A percentile compares a stretch with the other conserved stretches of the same genome.
These are phyloP conservation scores for Sarcophaga subvicina DNA, from an alignment of 2,888 invertebrate genomes.

Conservation along the genomic window DNA sequence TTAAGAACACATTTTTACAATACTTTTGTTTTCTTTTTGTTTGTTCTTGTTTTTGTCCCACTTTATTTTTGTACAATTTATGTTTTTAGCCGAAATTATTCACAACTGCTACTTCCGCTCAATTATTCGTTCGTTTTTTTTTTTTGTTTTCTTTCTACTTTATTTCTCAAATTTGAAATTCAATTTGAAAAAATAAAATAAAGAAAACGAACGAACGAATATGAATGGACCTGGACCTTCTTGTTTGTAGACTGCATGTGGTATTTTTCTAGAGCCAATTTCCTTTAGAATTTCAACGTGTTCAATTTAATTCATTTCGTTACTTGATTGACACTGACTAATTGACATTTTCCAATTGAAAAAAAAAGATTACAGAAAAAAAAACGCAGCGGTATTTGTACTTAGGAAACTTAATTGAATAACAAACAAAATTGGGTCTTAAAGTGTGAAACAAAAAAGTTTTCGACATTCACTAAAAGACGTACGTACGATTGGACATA, in stretches of 20 bases:
- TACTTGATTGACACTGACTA: conserved; percentile 41
- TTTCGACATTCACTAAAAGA: neutral
- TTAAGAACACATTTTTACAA: neutral
- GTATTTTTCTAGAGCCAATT: conserved; percentile 16
- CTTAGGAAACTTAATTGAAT: neutral
- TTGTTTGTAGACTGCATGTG: neutral
- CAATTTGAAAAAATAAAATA: conserved; percentile 6
- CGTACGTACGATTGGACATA: too few relatives aligned
- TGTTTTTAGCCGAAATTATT: conserved; percentile 17
- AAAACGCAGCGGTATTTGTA: too few relatives aligned
- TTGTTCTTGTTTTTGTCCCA: neutral
- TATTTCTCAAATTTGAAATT: conserved; percentile 15
- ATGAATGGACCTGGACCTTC: neutral
- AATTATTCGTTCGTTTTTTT: neutral
- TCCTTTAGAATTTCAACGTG: conserved; percentile 22
- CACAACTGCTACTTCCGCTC: conserved; percentile 17
- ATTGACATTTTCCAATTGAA: conserved; percentile 39
- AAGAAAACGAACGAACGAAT: neutral
- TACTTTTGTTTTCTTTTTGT: neutral
- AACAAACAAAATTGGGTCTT: neutral
- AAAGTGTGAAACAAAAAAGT: neutral
- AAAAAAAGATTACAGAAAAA: neutral
- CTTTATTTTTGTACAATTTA: neutral
- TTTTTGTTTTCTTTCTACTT: too few relatives aligned
- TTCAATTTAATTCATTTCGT: conserved; percentile 27